Conservation (phyloP, 2,888 invertebrate species). For the Ptychoptera albimana region DNA sequence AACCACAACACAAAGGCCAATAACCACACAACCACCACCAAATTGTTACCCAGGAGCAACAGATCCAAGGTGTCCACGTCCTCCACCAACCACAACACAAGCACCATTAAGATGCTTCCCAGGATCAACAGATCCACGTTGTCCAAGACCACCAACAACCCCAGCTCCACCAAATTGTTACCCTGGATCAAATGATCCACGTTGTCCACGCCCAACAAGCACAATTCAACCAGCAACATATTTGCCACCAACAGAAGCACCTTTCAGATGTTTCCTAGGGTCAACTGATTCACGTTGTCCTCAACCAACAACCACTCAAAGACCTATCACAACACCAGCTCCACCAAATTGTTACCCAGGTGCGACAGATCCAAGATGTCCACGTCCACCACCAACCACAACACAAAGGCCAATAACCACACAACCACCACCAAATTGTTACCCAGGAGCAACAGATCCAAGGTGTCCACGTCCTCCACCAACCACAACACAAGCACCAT, state of each 20-base stretch:
- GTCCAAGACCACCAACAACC: constrained; percentile 10
- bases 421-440: constrained; percentile 17
- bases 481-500: constrained; percentile 16
- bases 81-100: constrained; percentile 12
- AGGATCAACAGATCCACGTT: constrained; percentile 5
- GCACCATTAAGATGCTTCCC: constrained; percentile 10
- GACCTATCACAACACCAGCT: constrained; percentile 11
- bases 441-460: constrained; percentile 21
- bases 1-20: constrained; percentile 7
- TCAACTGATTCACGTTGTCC: constrained; percentile 21
- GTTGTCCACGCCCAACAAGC: constrained; percentile 19
- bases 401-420: constrained; percentile 15
- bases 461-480: constrained; percentile 17
- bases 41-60: constrained; percentile 23
- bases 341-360: constrained; percentile 19
- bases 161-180: constrained; percentile 15
- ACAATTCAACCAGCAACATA: no score
- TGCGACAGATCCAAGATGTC: constrained; percentile 19
- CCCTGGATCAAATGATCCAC: constrained; percentile 21
- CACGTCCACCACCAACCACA: constrained; percentile 14
- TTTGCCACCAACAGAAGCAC: constrained; percentile 17
- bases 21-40: constrained; percentile 13
- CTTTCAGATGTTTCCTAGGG: constrained; percentile 22
- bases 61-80: constrained; percentile 19
- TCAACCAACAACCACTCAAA: constrained; percentile 12